Conservation (phyloP, 1,140 invertebrate species). For the Carcinoscorpius rotundicauda region DNA sequence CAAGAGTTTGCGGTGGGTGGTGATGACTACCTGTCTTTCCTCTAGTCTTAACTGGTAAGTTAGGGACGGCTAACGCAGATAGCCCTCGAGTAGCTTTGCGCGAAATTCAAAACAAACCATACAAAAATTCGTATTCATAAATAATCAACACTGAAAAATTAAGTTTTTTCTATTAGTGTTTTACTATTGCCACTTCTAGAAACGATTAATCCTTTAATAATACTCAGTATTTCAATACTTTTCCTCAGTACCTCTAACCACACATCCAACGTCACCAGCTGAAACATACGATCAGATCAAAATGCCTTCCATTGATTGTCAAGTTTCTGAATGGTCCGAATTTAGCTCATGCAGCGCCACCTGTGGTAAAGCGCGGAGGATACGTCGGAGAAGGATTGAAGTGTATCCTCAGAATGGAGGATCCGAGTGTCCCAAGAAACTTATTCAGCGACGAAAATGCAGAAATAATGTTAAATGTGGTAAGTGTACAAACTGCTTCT, state of each 20-base stretch:
- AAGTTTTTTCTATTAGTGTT: no score
- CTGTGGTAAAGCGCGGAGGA: conserved; percentile 48
- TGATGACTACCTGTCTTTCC: no score
- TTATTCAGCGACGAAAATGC: conserved; percentile 35
- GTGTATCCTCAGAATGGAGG: conserved; percentile 53
- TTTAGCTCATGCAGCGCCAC: conserved; percentile 57
- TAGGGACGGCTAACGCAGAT: no score
- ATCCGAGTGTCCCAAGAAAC: conserved; percentile 44
- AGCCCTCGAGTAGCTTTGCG: no score
- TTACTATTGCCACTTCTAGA: no score
- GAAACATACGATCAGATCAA: conserved; percentile 4
- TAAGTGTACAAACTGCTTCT: conserved; percentile 14
- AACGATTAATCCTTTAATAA: no score
- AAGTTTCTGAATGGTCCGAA: conserved; percentile 53
- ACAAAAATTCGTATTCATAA: no score
- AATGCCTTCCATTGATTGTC: conserved; percentile 38
- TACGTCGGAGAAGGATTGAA: conserved; percentile 33
- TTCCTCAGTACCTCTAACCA: conserved; percentile 10
- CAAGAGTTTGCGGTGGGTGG: no score
- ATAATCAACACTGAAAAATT: no score
- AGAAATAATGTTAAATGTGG: conserved; percentile 30
- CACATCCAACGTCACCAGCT: conserved; percentile 11
- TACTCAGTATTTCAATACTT: no score
- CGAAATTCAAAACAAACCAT: no score
- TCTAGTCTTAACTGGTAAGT: no score